Evolutionary conservation across 1,140 invertebrate genomes (phyloP), one percentile per base, ranked within the genome.

Genomic region (Apis laboriosa): DNA sequence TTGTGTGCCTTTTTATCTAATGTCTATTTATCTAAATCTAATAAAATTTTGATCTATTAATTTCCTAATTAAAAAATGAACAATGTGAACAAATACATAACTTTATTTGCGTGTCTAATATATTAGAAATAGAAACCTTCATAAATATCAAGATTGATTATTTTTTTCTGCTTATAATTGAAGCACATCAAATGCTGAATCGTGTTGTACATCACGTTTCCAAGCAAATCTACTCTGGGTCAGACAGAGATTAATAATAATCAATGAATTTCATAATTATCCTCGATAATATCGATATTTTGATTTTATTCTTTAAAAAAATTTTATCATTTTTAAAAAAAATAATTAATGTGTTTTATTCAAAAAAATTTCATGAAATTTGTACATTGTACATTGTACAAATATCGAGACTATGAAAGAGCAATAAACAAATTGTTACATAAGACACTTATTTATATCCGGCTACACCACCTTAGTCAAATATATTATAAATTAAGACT

Each of bases 141-240:
- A 24, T 21, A 1, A 60, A 43, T 55, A 76, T 76, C 55, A 43
- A 43, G 72, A 68, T 63, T 58, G n/a, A 4, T 9, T 15, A 24
- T 60, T 60, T 60, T 43, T 24, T 17, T 53, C 49, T 0, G 24
- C 19, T 58, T 49, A 56, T 78, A 78, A 78, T 71, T 83, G 90
- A 91, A 91, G 88, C 90, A 88, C 87, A 34, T 85, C 88, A 91
- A 91, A 86, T 91, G 90, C 85, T 51, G 77, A 80, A 84, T 86
- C 77, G 81, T 85, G 70, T 86, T 88, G 73, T 70, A 78, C 76
- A 72, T 68, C 81, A 77, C 72, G 72, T 75, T 64, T 76, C 19
- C 71, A 85, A 84, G 77, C 60, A 84, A 90, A 89, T 86, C 86
- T 84, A 24, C 64, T 80, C 84, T 58, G 70, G 80, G 72, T 82